Evolutionary conservation across 2,797 vertebrate genomes (phyloP).

Genomic region (Lagorchestes hirsutus): DNA sequence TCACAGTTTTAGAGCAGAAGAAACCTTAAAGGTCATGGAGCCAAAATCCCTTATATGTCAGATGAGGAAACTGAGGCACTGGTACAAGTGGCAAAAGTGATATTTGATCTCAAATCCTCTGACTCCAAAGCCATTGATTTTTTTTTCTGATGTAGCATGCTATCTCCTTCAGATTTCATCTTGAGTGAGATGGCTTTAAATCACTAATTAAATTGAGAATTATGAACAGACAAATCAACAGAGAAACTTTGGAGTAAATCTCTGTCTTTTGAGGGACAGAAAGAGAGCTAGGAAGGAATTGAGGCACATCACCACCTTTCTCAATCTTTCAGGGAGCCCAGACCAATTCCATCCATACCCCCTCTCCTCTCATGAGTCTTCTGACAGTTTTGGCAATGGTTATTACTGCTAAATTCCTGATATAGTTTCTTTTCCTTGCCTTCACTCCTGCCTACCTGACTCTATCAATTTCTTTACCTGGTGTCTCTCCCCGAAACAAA

Average conservation of each 20-base stretch:
- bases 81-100: not conserved
- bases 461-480: not conserved
- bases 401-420: not conserved
- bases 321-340: not conserved
- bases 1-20: not conserved
- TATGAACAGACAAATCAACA: slow-evolving; percentile 73
- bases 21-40: not conserved
- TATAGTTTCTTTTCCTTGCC: not conserved
- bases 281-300: not conserved
- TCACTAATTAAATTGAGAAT: slow-evolving; percentile 77
- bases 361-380: not conserved
- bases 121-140: slow-evolving; percentile 3
- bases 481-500: not conserved
- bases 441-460: not conserved
- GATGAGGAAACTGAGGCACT: slow-evolving; percentile 58
- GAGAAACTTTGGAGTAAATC: slow-evolving; percentile 30
- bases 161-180: slow-evolving; percentile 1
- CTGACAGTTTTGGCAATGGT: not conserved
- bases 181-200: slow-evolving; percentile 63
- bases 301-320: not conserved
- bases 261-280: slow-evolving; percentile 33
- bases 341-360: not conserved
- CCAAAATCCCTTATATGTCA: slow-evolving; percentile 39
- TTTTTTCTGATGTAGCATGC: not conserved
- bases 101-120: slow-evolving; percentile 20